Conservation (phyloP, 2,797 vertebrate genomes). For the Diglossa cyanea region DNA sequence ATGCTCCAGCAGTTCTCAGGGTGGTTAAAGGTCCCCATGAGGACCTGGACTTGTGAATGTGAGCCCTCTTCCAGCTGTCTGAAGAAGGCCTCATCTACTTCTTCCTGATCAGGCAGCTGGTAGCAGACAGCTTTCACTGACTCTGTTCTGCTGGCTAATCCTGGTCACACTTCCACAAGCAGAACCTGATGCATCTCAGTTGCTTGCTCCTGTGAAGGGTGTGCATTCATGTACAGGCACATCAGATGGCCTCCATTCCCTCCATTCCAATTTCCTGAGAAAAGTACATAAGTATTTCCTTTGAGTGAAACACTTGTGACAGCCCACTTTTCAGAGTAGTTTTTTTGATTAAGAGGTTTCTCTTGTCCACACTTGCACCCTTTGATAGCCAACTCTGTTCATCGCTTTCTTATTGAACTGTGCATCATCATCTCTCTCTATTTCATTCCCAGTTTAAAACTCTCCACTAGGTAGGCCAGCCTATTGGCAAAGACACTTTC, state of each 20-base stretch:
- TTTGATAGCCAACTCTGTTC: background rate
- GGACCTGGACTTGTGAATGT: background rate
- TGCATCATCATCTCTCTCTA: background rate
- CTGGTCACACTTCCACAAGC: background rate
- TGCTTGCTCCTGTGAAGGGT: rapidly evolving
- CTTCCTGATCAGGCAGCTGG: background rate
- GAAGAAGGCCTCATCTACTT: background rate
- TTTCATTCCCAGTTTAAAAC: background rate
- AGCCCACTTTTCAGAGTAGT: background rate
- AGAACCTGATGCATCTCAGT: background rate
- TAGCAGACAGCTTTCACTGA: background rate
- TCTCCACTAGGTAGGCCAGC: background rate
- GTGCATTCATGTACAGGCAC: background rate
- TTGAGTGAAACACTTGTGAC: background rate
- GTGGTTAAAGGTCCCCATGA: background rate
- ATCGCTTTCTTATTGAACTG: background rate
- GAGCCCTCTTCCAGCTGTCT: background rate
- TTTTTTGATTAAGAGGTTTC: background rate
- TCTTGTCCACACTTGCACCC: background rate
- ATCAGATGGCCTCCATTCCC: background rate
- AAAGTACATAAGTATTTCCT: background rate
- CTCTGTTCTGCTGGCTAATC: background rate
- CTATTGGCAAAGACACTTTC: background rate
- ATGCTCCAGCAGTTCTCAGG: background rate
- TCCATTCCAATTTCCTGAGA: rapidly evolving